These are phyloP conservation scores for Hylyphantes graminicola DNA, from an alignment of 1,140 invertebrate genomes.

Conservation along the genomic window DNA sequence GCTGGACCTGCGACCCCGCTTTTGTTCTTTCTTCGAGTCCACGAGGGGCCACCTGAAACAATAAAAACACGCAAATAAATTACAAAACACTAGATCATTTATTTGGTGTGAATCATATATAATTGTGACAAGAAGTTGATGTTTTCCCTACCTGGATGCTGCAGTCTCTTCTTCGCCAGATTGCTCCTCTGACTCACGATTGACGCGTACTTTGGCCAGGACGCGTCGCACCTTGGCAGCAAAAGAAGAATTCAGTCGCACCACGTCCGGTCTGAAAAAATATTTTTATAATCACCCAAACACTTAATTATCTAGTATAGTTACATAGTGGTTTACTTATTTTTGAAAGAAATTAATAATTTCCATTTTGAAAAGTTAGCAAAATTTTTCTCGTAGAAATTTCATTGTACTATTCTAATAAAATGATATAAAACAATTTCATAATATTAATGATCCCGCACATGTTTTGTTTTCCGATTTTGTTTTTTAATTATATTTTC, in stretches of 20 bases:
- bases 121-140: too few relatives aligned
- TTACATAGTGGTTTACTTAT: too few relatives aligned
- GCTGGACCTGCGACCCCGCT: constrained; percentile 27
- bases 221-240: constrained; percentile 49
- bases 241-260: constrained; percentile 40
- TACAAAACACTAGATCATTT: too few relatives aligned
- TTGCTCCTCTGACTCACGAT: constrained; percentile 15
- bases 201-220: constrained; percentile 48
- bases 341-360: neutral
- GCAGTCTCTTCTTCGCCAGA: neutral
- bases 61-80: neutral
- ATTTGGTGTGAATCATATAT: too few relatives aligned
- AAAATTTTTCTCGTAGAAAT: neutral
- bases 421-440: too few relatives aligned
- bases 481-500: too few relatives aligned
- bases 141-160: too few relatives aligned
- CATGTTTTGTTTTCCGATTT: too few relatives aligned
- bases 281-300: neutral
- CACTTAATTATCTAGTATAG: too few relatives aligned
- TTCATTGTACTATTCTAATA: too few relatives aligned
- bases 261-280: constrained; percentile 22
- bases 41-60: constrained; percentile 24
- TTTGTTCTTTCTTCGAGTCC: neutral
- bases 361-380: neutral
- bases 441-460: too few relatives aligned